Percentiles rank a stretch among this genome's conserved stretches.
Evolutionary conservation across 2,888 invertebrate species (phyloP).

Genomic region (Thysanoteuthis rhombus): DNA sequence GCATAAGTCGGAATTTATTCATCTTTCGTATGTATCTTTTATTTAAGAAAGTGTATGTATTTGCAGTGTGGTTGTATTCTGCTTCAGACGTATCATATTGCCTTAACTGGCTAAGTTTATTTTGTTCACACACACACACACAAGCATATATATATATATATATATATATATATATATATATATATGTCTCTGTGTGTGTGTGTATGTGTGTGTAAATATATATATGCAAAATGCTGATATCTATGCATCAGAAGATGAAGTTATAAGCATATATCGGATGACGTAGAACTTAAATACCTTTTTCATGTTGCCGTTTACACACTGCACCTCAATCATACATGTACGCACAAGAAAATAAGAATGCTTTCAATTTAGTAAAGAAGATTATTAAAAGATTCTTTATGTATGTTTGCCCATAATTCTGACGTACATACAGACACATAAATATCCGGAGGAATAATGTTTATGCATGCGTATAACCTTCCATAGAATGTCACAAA

Average conservation of each 20-base stretch:
- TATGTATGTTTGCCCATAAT: neutral
- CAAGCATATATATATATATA: neutral
- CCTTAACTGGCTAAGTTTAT: neutral
- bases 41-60: too few relatives aligned
- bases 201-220: neutral
- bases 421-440: neutral
- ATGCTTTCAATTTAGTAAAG: neutral
- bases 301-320: neutral
- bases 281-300: neutral
- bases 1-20: too few relatives aligned
- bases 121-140: neutral
- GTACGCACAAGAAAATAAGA: neutral
- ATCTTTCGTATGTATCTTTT: too few relatives aligned
- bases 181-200: neutral
- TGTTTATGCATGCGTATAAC: neutral
- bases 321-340: neutral
- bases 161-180: neutral
- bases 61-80: neutral
- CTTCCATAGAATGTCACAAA: neutral
- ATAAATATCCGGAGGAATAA: neutral
- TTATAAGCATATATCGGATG: neutral
- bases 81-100: neutral
- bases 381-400: neutral
- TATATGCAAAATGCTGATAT: too few relatives aligned
- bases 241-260: too few relatives aligned